A percentile compares a stretch with the other conserved stretches of the same genome.
These are phyloP conservation scores for Labeo rohita DNA, from an alignment of 2,113 vertebrate genomes.

Conservation along the genomic window DNA sequence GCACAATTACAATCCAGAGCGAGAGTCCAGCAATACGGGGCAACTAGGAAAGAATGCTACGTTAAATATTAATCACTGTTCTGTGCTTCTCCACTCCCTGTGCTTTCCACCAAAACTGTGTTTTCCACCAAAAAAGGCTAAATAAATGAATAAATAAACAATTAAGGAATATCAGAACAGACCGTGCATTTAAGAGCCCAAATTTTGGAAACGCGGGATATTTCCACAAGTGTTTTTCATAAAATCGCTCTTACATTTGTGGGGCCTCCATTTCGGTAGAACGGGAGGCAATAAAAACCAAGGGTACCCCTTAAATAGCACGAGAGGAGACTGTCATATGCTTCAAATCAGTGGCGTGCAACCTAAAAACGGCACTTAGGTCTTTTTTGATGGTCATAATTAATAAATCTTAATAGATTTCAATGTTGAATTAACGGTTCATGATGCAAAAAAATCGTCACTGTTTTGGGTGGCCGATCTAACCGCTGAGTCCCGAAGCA, in stretches of 20 bases:
- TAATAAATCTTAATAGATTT: not conserved
- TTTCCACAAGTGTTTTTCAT: conserved; percentile 63
- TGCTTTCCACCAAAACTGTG: conserved; percentile 51
- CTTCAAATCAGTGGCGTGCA: not conserved
- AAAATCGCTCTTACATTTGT: conserved; percentile 61
- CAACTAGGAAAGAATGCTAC: conserved; percentile 63
- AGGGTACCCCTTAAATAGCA: conserved; percentile 50
- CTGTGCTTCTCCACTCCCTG: conserved; percentile 32
- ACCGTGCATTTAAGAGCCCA: conserved; percentile 56
- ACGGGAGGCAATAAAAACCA: conserved; percentile 30
- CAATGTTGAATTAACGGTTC: not conserved
- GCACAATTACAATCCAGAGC: conserved; percentile 60
- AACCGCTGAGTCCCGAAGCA: not conserved
- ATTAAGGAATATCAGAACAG: conserved; percentile 53
- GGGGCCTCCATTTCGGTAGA: conserved; percentile 39
- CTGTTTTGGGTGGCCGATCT: not conserved
- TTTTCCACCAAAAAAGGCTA: conserved; percentile 50
- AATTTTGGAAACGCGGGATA: conserved; percentile 53
- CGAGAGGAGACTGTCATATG: not conserved
- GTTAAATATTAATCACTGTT: conserved; percentile 55
- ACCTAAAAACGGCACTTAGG: not conserved
- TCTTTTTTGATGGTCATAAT: not conserved
- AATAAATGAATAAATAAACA: conserved; percentile 3
- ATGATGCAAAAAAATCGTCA: too few relatives aligned
- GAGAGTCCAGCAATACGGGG: conserved; percentile 54